Evolutionary conservation across 2,797 vertebrate genomes (phyloP).

Genomic region (Pseudocheirus occidentalis): DNA sequence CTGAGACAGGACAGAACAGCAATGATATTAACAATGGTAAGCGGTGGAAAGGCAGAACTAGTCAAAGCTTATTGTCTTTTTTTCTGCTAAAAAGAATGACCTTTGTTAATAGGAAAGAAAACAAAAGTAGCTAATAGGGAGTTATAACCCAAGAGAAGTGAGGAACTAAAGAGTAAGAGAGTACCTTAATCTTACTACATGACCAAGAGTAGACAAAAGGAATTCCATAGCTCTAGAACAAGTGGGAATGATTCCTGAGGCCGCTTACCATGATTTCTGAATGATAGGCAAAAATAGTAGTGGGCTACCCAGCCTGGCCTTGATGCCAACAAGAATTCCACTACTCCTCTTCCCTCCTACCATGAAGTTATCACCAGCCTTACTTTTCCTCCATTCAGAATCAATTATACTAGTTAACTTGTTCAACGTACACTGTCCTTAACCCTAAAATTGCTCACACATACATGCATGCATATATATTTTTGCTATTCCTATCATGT

Average conservation of each 20-base stretch:
- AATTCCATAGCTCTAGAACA: not conserved
- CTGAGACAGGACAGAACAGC: not conserved
- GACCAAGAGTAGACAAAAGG: not conserved
- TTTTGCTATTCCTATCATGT: not conserved
- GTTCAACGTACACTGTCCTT: not conserved
- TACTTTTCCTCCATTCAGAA: not conserved
- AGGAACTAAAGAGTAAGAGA: not conserved
- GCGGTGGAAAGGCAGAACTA: not conserved
- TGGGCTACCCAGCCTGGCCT: not conserved
- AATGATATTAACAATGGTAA: not conserved
- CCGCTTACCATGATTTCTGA: not conserved
- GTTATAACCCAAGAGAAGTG: not conserved
- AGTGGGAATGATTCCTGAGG: not conserved
- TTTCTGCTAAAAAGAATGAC: not conserved
- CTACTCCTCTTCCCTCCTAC: not conserved
- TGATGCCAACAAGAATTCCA: not conserved
- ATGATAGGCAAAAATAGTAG: not conserved
- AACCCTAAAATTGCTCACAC: not conserved
- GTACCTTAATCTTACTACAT: not conserved
- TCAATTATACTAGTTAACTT: not conserved
- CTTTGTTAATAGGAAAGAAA: not conserved
- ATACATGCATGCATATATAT: no score
- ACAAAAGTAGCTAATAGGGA: not conserved
- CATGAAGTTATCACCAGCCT: not conserved
- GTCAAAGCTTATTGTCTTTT: not conserved